Evolutionary conservation across 2,888 invertebrate species (phyloP).

Genomic region (Chloroclysta siterata): DNA sequence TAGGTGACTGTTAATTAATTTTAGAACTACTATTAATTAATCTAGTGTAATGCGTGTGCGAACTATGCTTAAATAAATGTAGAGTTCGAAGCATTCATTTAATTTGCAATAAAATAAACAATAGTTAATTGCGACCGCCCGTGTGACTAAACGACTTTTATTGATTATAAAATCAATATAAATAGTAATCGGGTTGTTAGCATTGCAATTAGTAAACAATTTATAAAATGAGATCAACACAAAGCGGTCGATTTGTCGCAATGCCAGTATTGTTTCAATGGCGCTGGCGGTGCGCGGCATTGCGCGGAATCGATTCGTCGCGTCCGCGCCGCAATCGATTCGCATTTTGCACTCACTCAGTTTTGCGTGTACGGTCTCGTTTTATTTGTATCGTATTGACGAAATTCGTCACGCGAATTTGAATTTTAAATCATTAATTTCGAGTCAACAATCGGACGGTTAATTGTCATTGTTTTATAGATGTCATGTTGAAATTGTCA

Average conservation of each 20-base stretch:
- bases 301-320: constrained; percentile 76
- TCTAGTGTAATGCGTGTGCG: constrained; percentile 20
- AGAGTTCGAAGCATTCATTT: constrained; percentile 26
- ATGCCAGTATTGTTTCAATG: constrained; percentile 56
- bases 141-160: constrained; percentile 34
- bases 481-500: constrained; percentile 74
- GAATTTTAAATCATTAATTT: constrained; percentile 55
- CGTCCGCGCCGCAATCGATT: constrained; percentile 67
- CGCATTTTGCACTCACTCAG: constrained; percentile 61
- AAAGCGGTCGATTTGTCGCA: constrained; percentile 66
- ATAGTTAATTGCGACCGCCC: constrained; percentile 34
- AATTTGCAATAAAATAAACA: constrained; percentile 30
- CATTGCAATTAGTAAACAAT: constrained; percentile 59
- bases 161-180: constrained; percentile 39
- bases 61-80: constrained; percentile 17
- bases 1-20: constrained; percentile 36
- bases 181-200: constrained; percentile 39
- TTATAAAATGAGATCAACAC: constrained; percentile 72
- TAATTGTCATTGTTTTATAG: constrained; percentile 74
- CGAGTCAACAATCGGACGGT: constrained; percentile 56
- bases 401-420: constrained; percentile 56
- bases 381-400: constrained; percentile 58
- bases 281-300: constrained; percentile 46
- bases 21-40: constrained; percentile 32
- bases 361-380: constrained; percentile 62